Evolutionary conservation across 1,140 invertebrate species (phyloP), one percentile per base, ranked within the genome.

Genomic region (Pogonus chalceus): DNA sequence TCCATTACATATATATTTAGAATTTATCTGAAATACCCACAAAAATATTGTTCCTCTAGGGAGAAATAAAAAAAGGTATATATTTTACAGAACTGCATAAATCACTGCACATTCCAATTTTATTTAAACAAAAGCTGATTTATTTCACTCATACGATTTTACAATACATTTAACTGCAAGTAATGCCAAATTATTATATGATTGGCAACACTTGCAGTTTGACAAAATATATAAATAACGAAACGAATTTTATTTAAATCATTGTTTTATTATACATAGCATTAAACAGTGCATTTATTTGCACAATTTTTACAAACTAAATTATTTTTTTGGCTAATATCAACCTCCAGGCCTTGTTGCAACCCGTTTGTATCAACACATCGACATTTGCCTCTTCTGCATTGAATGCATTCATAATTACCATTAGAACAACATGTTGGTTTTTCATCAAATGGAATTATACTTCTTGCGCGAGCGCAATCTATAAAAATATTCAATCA

Each of bases 361-460:
- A 74, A 65, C 1, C 81, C 81, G 60, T 82, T 71, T 1, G 55
- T 37, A 60, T 82, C 74, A 0, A 82, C 80, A 61, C 80, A 82
- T 35, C 75, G 73, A 60, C 79, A 82, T 22, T 66, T 43, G 0
- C 77, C 76, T 9, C 76, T 65, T 10, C 75, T 70, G 62, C 79
- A 82, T 61, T 83, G 80, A 49, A 76, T 66, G 0, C 55, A 47
- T 22, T 74, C 62, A 61, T 79, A 83, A 63, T 80, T 82, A 12
- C 82, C 82, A 65, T 78, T 79, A 20, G 56, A 53, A 57, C 75
- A 77, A 58, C 81, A 84, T 0, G 65, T 58, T 0, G 80, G 79
- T 49, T 71, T 65, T 57, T 78, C 75, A 0, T 56, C 46, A 1
- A 68, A 60, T 7, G 58, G 59, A 65, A 81, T 71, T 1, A 79